These are phyloP conservation scores for Glomeris marginata DNA, from an alignment of 2,888 invertebrate species.

Conservation along the genomic window DNA sequence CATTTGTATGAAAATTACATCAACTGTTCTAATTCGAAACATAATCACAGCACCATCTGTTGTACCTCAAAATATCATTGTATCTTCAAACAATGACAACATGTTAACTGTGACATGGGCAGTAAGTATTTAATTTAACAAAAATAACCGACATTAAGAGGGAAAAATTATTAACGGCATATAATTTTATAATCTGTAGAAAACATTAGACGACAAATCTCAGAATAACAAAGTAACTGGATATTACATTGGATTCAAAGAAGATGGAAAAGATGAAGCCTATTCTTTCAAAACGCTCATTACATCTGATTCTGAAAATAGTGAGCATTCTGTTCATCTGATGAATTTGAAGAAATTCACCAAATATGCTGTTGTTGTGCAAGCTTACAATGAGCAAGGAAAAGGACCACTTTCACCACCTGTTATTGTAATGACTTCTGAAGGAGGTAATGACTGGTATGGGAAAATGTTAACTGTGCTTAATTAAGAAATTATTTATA, in stretches of 20 bases:
- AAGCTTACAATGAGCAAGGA: conserved; percentile 10
- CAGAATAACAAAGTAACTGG: background rate
- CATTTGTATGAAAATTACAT: no score
- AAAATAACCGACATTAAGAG: background rate
- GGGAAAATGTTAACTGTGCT: background rate
- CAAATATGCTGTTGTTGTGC: conserved; percentile 11
- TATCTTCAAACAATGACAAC: background rate
- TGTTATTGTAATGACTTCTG: conserved; percentile 13
- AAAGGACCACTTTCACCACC: conserved; percentile 12
- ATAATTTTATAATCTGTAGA: background rate
- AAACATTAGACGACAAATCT: background rate
- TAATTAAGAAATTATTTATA: background rate
- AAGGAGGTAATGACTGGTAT: conserved; percentile 8
- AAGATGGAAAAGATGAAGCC: background rate
- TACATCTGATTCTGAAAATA: background rate
- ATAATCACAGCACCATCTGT: no score
- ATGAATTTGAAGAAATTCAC: conserved; percentile 11
- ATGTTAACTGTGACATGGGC: conserved; percentile 1
- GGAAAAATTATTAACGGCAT: background rate
- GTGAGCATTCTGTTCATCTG: background rate
- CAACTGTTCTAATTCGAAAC: no score
- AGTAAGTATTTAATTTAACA: background rate
- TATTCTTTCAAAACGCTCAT: background rate
- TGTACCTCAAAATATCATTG: no score
- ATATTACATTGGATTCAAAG: background rate